Conservation (phyloP, 2,113 vertebrate genomes). For the Campylomormyrus numenius region DNA sequence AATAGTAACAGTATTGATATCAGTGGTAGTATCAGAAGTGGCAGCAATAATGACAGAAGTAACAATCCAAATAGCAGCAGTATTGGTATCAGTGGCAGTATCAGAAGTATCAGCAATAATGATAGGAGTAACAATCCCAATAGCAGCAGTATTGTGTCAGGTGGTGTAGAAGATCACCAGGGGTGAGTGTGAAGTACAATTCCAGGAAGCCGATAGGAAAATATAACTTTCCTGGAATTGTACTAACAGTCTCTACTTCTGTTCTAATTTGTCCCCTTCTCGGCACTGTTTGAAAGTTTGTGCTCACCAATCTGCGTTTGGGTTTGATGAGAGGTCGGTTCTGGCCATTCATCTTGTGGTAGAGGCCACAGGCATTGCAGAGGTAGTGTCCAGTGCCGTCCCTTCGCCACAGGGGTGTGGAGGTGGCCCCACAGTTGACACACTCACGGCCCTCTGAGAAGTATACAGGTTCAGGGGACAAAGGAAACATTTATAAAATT, state of each 20-base stretch:
- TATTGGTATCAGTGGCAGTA: slow-evolving; percentile 67
- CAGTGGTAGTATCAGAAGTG: too few species aligned
- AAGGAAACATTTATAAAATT: slow-evolving; percentile 66
- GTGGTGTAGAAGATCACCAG: slow-evolving; percentile 58
- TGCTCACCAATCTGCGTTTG: slow-evolving; percentile 94
- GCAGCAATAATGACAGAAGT: slow-evolving; percentile 7
- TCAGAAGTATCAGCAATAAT: slow-evolving; percentile 71
- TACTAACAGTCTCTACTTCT: slow-evolving; percentile 45
- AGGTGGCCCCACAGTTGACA: slow-evolving; percentile 97
- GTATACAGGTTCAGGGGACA: slow-evolving; percentile 53
- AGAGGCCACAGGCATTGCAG: slow-evolving; percentile 96
- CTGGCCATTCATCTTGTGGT: slow-evolving; percentile 99
- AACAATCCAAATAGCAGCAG: too few species aligned
- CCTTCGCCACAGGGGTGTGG: slow-evolving; percentile 94
- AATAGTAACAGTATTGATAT: slow-evolving; percentile 62
- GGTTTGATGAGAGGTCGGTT: slow-evolving; percentile 98
- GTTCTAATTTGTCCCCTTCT: slow-evolving; percentile 40
- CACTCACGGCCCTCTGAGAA: slow-evolving; percentile 96
- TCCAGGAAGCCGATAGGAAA: slow-evolving; percentile 75
- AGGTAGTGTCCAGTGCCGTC: slow-evolving; percentile 98
- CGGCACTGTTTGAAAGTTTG: slow-evolving; percentile 12
- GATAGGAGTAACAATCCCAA: slow-evolving; percentile 68
- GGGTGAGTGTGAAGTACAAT: slow-evolving; percentile 69
- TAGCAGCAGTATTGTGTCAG: slow-evolving; percentile 67
- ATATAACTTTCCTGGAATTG: slow-evolving; percentile 80